Percentiles rank a stretch among this genome's conserved stretches.
phyloP scores from a whole-genome alignment of 64 coral and sea anemone species.

The Actinia equina region DNA sequence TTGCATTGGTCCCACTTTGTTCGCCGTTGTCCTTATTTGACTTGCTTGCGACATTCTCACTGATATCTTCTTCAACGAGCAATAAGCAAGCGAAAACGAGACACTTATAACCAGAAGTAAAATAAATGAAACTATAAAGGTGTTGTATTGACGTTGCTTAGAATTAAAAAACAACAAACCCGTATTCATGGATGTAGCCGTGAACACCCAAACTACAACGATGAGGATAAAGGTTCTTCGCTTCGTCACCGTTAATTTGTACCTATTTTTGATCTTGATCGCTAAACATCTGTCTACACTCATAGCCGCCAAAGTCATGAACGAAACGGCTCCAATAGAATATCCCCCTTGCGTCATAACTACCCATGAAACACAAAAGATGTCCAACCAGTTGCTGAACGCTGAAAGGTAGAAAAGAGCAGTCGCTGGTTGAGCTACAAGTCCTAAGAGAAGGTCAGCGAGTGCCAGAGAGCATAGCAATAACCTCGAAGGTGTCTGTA shows the following conservation, averaged over 20 bases:
- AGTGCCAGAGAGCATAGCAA: constrained; percentile 47
- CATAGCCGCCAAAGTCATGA: not conserved
- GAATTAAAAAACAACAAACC: not conserved
- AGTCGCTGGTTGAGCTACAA: constrained; percentile 56
- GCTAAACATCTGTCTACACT: not conserved
- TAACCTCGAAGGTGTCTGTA: constrained; percentile 53
- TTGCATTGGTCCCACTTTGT: too few relatives aligned
- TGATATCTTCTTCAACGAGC: not conserved
- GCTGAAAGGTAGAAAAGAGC: constrained; percentile 3
- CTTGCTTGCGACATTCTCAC: not conserved
- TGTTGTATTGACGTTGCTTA: not conserved
- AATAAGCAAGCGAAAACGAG: not conserved
- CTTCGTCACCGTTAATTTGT: not conserved
- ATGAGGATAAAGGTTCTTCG: not conserved
- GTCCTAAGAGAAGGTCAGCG: constrained; percentile 49
- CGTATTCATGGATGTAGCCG: not conserved
- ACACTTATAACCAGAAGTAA: not conserved
- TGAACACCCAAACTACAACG: not conserved
- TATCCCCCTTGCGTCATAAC: not conserved
- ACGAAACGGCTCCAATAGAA: not conserved
- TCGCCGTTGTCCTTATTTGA: not conserved
- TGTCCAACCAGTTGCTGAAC: not conserved
- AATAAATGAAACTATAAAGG: not conserved
- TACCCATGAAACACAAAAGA: not conserved
- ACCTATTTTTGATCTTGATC: not conserved